These are phyloP conservation scores for Selenia dentaria DNA, from an alignment of 2,888 invertebrate genomes.

Conservation along the genomic window DNA sequence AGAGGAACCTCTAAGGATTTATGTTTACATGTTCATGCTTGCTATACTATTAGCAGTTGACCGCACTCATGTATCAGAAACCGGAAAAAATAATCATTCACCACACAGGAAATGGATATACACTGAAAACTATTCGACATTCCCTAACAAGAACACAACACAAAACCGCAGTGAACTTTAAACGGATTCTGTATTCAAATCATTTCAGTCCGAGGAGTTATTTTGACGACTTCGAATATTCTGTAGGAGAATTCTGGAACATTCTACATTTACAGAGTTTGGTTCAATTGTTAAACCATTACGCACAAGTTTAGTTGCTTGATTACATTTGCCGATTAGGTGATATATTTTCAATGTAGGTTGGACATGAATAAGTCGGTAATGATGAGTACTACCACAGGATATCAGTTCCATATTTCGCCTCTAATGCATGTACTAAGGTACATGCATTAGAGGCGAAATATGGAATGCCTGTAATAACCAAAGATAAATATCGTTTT, in stretches of 20 bases:
- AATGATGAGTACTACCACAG: no score
- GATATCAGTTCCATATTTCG: no score
- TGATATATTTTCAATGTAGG: no score
- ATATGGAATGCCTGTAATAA: no score
- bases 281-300: constrained; percentile 1
- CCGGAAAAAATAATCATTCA: constrained; percentile 33
- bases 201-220: neutral
- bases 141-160: constrained; percentile 18
- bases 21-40: constrained; percentile 1
- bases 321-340: no score
- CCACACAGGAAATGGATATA: constrained; percentile 31
- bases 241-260: neutral
- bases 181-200: constrained; percentile 17
- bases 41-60: constrained; percentile 17
- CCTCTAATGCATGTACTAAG: no score
- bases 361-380: no score
- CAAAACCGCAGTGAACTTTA: constrained; percentile 1
- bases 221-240: constrained; percentile 1
- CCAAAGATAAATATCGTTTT: no score
- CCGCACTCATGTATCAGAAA: constrained; percentile 17
- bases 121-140: constrained; percentile 23
- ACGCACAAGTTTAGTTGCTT: neutral
- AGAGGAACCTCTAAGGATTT: no score
- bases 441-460: no score
- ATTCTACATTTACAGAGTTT: neutral